Evolutionary conservation across 1,140 invertebrate genomes (phyloP).

Genomic region (Amyelois transitella): DNA sequence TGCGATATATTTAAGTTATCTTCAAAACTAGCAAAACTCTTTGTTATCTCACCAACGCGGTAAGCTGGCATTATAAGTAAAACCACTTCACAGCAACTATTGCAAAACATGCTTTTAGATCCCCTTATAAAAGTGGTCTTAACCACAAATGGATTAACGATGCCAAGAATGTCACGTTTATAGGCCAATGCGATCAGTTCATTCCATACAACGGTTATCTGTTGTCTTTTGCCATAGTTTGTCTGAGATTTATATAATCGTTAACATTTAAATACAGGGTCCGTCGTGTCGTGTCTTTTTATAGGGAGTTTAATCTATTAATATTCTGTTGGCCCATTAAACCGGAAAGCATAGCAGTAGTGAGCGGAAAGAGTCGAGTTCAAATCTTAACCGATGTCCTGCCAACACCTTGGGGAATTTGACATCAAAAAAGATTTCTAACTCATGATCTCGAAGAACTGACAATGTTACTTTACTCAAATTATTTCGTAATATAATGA

Average conservation of each 20-base stretch:
- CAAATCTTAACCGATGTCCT: conserved; percentile 7
- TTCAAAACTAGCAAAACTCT: no score
- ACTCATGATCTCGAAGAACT: neutral
- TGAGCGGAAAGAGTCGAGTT: conserved; percentile 9
- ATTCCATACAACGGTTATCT: conserved; percentile 6
- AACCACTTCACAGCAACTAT: neutral
- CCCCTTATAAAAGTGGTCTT: neutral
- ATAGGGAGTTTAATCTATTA: conserved; percentile 22
- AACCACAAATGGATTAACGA: conserved; percentile 8
- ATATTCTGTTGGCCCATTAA: conserved; percentile 25
- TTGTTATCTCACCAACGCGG: no score
- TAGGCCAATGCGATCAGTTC: conserved; percentile 3
- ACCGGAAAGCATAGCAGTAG: conserved; percentile 24
- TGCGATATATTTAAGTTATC: no score
- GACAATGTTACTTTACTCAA: no score
- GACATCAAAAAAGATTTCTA: neutral
- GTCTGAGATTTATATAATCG: neutral
- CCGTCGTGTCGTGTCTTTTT: conserved; percentile 6
- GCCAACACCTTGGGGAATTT: conserved; percentile 4
- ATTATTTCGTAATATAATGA: conserved; percentile 6
- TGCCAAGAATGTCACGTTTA: conserved; percentile 3
- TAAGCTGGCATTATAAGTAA: no score
- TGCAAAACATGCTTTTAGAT: neutral
- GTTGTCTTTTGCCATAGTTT: neutral
- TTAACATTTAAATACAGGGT: neutral